Base-by-base conservation (phyloP, 2,113 vertebrate genomes). In the Synchiropus splendidus region DNA sequence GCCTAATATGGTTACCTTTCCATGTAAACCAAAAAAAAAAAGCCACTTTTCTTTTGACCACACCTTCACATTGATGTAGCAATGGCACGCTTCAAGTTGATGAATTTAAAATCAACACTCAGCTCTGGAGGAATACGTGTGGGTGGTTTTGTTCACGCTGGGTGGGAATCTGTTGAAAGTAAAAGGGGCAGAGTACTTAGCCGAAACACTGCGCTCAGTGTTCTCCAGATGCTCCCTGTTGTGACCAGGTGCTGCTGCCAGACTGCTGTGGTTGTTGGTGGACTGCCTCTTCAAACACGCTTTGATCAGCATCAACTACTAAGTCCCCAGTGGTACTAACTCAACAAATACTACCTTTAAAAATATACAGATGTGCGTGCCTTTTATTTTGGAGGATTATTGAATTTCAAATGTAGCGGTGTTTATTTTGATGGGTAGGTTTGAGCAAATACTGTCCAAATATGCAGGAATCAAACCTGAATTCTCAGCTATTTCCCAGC, bases 141-240 rank as follows among this genome's bases (percentile, higher is more conserved):
- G 21, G 21, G 31, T 11, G 12, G 31, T 39, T 40, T 31, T 43
- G 31, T 8, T 4, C 31, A 35, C 36, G 47, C 16, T 15, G 38
- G 41, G 30, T 33, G 33, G 16, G 13, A 55, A 56, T 61, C 59
- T 69, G 67, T 48, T 76, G 72, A 80, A 73, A 77, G 65, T 45
- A n/a, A 58, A 57, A 39, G 70, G 67, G 51, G 64, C 71, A 66
- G 58, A 42, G 13, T 36, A 33, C 62, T 48, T 14, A 42, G 40
- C 47, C 54, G 27, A 51, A 76, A 80, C 74, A 77, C 70, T 56
- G 55, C 53, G 14, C 48, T 52, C 50, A 63, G 51, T 79, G 76
- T 79, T 65, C 55, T 75, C 76, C 68, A 83, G 75, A 72, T 81
- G 72, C 58, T 67, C 70, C 66, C 48, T 74, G 64, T 69, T 50